phyloP scores from a whole-genome alignment of 1,140 invertebrate species.

The Melipona quadrifasciata region DNA sequence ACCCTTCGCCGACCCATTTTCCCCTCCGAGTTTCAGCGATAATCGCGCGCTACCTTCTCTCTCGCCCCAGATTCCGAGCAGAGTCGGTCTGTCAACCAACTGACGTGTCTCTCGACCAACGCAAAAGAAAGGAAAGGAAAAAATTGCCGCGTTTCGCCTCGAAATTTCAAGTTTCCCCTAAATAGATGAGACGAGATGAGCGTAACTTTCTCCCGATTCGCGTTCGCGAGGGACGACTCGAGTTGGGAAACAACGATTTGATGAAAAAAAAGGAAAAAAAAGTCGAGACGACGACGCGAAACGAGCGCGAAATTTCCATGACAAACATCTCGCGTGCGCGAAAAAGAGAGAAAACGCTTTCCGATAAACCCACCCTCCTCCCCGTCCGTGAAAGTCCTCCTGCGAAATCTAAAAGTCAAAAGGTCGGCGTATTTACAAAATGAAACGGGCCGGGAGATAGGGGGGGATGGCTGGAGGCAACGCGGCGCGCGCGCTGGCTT shows the following conservation, averaged over 20 bases:
- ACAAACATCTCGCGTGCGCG: constrained; percentile 7
- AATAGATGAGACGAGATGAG: no score
- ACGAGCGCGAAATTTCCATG: constrained; percentile 16
- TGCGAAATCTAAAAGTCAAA: constrained; percentile 27
- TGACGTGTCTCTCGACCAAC: no score
- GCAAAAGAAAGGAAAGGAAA: no score
- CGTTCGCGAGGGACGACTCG: no score
- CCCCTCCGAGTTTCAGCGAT: not conserved
- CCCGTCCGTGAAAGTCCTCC: not conserved
- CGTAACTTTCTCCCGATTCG: no score
- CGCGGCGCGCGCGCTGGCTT: not conserved
- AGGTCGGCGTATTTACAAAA: constrained; percentile 28
- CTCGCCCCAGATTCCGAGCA: no score
- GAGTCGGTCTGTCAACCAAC: no score
- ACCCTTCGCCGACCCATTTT: constrained; percentile 43
- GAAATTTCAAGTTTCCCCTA: no score
- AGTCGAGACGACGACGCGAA: not conserved
- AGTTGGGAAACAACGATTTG: not conserved
- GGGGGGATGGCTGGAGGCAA: not conserved
- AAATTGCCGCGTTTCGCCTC: no score
- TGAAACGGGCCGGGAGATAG: no score
- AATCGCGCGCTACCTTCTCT: not conserved
- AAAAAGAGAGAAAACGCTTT: not conserved
- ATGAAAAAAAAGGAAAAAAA: no score
- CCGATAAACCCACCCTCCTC: not conserved